Percentiles rank a stretch among this genome's conserved stretches.
phyloP scores from a whole-genome alignment of 2,113 vertebrate genomes.

The human region DNA sequence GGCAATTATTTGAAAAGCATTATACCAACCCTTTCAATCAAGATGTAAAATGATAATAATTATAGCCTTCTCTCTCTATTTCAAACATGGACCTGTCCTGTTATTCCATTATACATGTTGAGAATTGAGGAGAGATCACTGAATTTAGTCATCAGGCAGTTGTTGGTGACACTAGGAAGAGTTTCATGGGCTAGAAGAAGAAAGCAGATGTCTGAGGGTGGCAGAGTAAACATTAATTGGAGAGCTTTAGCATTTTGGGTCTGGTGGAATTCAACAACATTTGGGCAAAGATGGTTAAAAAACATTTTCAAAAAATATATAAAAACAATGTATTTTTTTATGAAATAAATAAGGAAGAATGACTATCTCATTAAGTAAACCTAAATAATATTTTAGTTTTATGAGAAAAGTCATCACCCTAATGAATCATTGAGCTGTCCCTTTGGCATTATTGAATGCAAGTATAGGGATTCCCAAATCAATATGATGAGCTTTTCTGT shows the following conservation, averaged over 20 bases:
- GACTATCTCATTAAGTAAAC: neutral
- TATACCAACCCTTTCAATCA: too few relatives aligned
- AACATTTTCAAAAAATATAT: neutral
- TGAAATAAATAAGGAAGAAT: neutral
- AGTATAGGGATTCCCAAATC: neutral
- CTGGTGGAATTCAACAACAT: neutral
- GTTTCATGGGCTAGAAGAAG: too few relatives aligned
- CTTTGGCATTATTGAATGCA: neutral
- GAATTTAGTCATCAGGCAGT: too few relatives aligned
- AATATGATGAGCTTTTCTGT: fast-evolving
- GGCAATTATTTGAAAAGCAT: too few relatives aligned
- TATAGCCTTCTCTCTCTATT: too few relatives aligned
- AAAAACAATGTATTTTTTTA: neutral
- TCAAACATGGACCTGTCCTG: fast-evolving
- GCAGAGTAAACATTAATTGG: neutral
- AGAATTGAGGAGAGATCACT: neutral
- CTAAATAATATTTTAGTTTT: neutral
- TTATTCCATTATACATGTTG: fast-evolving
- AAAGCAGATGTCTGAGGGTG: neutral
- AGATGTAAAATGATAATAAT: too few relatives aligned
- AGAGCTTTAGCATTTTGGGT: fast-evolving
- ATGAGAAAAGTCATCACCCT: neutral
- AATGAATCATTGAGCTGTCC: too few relatives aligned
- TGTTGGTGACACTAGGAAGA: neutral
- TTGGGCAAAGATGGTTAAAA: neutral